Conservation (phyloP, 2,113 vertebrate genomes). For the Orthonyx spaldingii region DNA sequence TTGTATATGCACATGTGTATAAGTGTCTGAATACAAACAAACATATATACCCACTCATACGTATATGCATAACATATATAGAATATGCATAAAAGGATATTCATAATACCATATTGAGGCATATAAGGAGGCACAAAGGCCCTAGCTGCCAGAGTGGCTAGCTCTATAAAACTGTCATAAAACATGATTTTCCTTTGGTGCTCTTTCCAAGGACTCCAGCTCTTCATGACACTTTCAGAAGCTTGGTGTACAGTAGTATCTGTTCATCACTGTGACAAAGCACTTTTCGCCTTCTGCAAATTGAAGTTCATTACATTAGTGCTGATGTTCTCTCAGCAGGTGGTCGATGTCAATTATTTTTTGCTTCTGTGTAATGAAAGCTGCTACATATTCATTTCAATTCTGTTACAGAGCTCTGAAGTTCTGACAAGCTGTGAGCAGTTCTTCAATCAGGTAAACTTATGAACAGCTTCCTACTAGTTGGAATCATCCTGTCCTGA, state of each 20-base stretch:
- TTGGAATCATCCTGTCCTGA: constrained; percentile 50
- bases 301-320: constrained; percentile 46
- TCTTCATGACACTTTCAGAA: neutral
- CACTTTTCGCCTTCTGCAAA: constrained; percentile 29
- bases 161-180: neutral
- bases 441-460: constrained; percentile 59
- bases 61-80: neutral
- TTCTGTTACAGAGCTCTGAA: constrained; percentile 62
- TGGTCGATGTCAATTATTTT: constrained; percentile 61
- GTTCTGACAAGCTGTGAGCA: constrained; percentile 59
- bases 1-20: neutral
- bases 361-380: constrained; percentile 53
- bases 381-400: constrained; percentile 61
- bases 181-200: neutral
- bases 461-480: constrained; percentile 52
- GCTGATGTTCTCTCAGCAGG: constrained; percentile 52
- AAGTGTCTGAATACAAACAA: neutral
- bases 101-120: neutral
- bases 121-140: neutral
- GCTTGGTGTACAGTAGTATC: neutral
- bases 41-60: neutral
- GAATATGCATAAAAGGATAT: neutral
- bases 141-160: neutral
- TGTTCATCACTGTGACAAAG: constrained; percentile 6
- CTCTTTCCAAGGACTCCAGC: neutral